Evolutionary conservation across 2,888 invertebrate species (phyloP), one percentile per base, ranked within the genome.

Genomic region (Lepeophtheirus nordmannii): DNA sequence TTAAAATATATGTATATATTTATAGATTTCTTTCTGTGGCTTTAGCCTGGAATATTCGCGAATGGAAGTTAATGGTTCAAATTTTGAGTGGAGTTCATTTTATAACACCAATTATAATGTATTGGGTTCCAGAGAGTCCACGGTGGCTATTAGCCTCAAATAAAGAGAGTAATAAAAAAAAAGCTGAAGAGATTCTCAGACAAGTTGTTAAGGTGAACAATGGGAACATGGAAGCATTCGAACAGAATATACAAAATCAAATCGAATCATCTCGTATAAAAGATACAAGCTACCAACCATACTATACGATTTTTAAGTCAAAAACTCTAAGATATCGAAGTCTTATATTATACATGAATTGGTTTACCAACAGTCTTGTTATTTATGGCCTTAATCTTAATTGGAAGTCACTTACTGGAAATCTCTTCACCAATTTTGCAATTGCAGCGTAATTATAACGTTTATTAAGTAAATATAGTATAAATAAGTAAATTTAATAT

Each of bases 291-390:
- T 46, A 46, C 17, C 53, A 17, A 5, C 53, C 53, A n/a, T 46
- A 46, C 8, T 46, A 46, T 46, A 46, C 2, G 8, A 10, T 63
- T n/a, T 63, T 63, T 53, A 46, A 22, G 12, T 37, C 30, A 22
- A 17, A n/a, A n/a, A 14, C 53, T 12, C 40, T 60, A 17, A 17
- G 59, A 39, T 10, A 20, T 22, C 10, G 58, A 11, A 58, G 58
- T 41, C n/a, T 66, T 12, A 61, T 60, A 8, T 58, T 60, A 58
- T 60, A 22, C 41, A 30, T 61, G 41, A 61, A 61, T 41, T 66
- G 66, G 66, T 66, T 66, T 41, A 53, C 66, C 22, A 66, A 30
- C 30, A 22, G 38, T 17, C 58, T 66, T 39, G 40, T 66, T 17
- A 7, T 66, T 20, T 66, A 66, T 58, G 59, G 60, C 14, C 30